Evolutionary conservation across 2,113 vertebrate genomes (phyloP), one percentile per base, ranked within the genome.

Genomic region (Anarrhichthys ocellatus): DNA sequence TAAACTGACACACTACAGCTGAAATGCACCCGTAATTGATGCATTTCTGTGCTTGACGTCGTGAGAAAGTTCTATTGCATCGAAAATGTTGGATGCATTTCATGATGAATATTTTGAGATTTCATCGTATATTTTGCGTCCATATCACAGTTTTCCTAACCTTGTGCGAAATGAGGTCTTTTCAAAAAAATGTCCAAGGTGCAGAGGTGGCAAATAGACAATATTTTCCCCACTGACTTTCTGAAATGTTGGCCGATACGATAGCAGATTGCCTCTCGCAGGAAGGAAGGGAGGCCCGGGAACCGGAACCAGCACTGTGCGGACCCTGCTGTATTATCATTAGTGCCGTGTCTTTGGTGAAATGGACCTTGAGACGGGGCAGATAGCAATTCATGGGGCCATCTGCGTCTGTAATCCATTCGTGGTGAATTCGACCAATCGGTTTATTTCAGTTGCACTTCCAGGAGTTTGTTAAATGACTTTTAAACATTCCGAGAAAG

Each of bases 181-280:
- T 77, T 38, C 0, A 34, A 34, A 32, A n/a, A 48, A 82, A 73
- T 8, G 15, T n/a, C 24, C 18, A 80, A 48, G 36, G 61, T 7
- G 14, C 29, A 50, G 14, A 46, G 27, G 32, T 11, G 42, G 4
- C 17, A 32, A 67, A 17, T 27, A 67, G 20, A 14, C 34, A 56
- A 67, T 15, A 24, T 32, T 18, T 24, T 32, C 40, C 52, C 1
- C 9, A 0, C 6, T 14, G 24, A 32, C 27, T 68, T 11, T 46
- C 22, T 70, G 44, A 54, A 86, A 79, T 40, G 36, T 70, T 29
- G 69, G 48, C 48, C 77, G 79, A 82, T 85, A 38, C 85, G 72
- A 76, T 46, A 36, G 74, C 67, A 68, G 58, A 82, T 44, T 5
- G 54, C n/a, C 61, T 66, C 56, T 64, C 5, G 3, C 54, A 24